A percentile compares a stretch with the other conserved stretches of the same genome.
These are phyloP conservation scores for Sepioteuthis lessoniana DNA, from an alignment of 2,888 invertebrate genomes.

Conservation along the genomic window DNA sequence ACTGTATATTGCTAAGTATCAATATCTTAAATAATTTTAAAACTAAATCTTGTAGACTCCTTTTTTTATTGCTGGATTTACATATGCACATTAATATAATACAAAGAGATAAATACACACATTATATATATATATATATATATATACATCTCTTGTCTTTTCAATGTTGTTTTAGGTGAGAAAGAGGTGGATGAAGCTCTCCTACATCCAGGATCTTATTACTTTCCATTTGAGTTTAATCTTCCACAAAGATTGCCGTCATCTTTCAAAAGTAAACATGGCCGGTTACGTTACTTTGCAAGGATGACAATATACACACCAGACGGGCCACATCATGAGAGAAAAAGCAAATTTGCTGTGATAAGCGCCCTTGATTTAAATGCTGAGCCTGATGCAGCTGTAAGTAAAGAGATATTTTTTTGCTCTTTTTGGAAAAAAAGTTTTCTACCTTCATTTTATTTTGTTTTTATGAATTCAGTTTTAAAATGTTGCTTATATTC, in stretches of 20 bases:
- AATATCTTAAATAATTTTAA: no score
- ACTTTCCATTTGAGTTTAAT: constrained; percentile 71
- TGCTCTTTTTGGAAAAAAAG: not conserved
- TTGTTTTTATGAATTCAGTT: no score
- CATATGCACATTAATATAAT: no score
- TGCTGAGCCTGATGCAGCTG: constrained; percentile 69
- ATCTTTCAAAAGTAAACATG: constrained; percentile 71
- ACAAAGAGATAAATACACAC: no score
- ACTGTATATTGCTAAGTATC: no score
- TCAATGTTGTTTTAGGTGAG: constrained; percentile 60
- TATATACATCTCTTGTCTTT: not conserved
- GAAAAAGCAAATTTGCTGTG: constrained; percentile 70
- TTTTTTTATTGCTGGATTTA: no score
- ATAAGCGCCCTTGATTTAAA: constrained; percentile 68
- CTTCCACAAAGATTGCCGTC: constrained; percentile 67
- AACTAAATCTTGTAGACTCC: no score
- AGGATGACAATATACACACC: constrained; percentile 68
- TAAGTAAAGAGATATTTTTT: constrained; percentile 55
- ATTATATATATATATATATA: not conserved
- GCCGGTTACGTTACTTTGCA: constrained; percentile 68
- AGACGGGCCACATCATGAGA: constrained; percentile 68
- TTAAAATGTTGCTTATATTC: no score
- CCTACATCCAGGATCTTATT: constrained; percentile 69
- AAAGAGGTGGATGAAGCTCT: constrained; percentile 67
- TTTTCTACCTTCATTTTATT: no score